Conservation (phyloP, 2,888 invertebrate genomes). For the Hecatera dysodea region DNA sequence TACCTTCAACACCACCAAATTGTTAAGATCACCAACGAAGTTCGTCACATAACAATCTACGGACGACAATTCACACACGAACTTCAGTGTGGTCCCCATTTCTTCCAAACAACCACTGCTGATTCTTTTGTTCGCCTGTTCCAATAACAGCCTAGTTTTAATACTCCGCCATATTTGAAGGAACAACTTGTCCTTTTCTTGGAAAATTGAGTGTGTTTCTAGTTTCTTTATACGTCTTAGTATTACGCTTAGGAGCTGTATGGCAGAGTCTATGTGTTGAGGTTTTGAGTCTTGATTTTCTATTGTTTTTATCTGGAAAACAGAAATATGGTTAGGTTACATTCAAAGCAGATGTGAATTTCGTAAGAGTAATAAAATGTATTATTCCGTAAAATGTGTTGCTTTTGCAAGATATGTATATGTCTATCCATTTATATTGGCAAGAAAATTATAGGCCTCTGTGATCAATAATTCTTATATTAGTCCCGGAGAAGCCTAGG, state of each 20-base stretch:
- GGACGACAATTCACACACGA: conserved; percentile 80
- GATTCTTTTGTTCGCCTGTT: conserved; percentile 62
- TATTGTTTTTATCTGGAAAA: conserved; percentile 79
- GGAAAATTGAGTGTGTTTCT: conserved; percentile 79
- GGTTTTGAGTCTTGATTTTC: conserved; percentile 75
- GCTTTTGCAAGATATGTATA: too few species aligned
- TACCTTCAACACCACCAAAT: conserved; percentile 80
- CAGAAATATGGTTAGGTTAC: neutral
- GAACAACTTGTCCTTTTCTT: conserved; percentile 80
- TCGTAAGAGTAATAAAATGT: too few species aligned
- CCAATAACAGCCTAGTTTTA: conserved; percentile 72
- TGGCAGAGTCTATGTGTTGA: conserved; percentile 79
- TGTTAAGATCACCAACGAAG: conserved; percentile 78
- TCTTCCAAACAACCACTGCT: conserved; percentile 75
- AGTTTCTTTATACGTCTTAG: conserved; percentile 84
- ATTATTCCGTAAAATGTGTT: too few species aligned
- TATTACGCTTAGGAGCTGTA: conserved; percentile 79
- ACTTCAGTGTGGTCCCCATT: conserved; percentile 78
- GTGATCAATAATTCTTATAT: too few species aligned
- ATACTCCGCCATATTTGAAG: conserved; percentile 80
- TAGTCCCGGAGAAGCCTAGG: too few species aligned
- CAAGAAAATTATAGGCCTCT: too few species aligned
- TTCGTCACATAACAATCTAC: conserved; percentile 77
- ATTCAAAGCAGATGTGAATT: too few species aligned
- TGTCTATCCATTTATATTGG: too few species aligned